These are phyloP conservation scores for Calidris pugnax DNA, from an alignment of 2,113 vertebrate genomes.

Conservation along the genomic window DNA sequence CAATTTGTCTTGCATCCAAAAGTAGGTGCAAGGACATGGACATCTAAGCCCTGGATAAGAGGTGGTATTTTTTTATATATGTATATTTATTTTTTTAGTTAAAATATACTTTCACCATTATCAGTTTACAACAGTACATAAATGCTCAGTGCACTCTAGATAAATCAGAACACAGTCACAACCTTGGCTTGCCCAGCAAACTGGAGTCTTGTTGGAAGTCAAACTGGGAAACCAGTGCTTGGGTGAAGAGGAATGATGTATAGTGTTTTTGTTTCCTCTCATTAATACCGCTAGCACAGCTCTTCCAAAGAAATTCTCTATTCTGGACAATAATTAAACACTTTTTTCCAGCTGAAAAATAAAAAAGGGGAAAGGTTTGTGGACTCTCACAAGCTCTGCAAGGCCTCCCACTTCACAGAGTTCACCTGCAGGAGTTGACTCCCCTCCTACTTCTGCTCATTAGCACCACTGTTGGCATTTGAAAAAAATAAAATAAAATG, in stretches of 20 bases:
- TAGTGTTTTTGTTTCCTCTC: neutral
- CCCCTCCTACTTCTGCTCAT: neutral
- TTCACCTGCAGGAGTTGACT: neutral
- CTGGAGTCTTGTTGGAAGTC: neutral
- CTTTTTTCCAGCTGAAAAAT: neutral
- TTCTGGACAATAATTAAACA: neutral
- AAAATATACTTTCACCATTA: neutral
- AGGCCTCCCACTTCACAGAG: neutral
- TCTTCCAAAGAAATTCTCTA: neutral
- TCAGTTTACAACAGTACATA: neutral
- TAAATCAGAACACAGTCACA: neutral
- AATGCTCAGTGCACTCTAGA: neutral
- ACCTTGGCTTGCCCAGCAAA: neutral
- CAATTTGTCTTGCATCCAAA: neutral
- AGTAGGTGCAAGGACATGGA: neutral
- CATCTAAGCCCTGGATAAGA: neutral
- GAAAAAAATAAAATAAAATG: neutral
- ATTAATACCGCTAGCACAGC: neutral
- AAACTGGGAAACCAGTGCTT: neutral
- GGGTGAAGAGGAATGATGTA: neutral
- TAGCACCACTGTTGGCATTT: neutral
- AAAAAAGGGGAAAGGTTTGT: neutral
- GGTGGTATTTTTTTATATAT: too few species aligned
- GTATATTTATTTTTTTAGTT: neutral
- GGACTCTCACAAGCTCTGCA: neutral